These are phyloP conservation scores for Pyrrhia umbra DNA, from an alignment of 2,888 invertebrate species.

Conservation along the genomic window DNA sequence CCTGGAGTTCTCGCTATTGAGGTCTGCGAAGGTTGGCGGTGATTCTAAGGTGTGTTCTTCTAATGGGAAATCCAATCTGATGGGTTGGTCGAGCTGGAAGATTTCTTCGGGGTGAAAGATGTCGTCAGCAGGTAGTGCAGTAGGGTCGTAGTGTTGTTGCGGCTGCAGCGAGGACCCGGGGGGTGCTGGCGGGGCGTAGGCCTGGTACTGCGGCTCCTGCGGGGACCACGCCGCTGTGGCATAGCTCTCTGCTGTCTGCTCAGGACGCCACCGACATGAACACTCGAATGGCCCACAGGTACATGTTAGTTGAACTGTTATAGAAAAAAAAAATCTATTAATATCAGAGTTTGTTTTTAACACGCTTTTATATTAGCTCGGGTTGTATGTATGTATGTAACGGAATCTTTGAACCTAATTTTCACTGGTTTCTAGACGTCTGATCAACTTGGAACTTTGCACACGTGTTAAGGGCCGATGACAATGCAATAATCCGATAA, in stretches of 20 bases:
- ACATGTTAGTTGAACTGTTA: slow-evolving; percentile 91
- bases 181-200: slow-evolving; percentile 75
- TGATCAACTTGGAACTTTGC: too few relatives aligned
- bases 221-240: slow-evolving; percentile 79
- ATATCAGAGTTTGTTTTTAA: too few relatives aligned
- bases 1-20: slow-evolving; percentile 93
- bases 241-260: slow-evolving; percentile 78
- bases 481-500: too few relatives aligned
- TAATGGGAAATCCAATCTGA: slow-evolving; percentile 91
- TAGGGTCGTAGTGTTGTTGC: slow-evolving; percentile 90
- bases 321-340: slow-evolving; percentile 48
- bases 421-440: too few relatives aligned
- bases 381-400: too few relatives aligned
- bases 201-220: slow-evolving; percentile 77
- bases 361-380: too few relatives aligned
- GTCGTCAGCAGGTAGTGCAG: slow-evolving; percentile 91
- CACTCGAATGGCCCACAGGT: slow-evolving; percentile 94
- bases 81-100: slow-evolving; percentile 93
- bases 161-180: slow-evolving; percentile 78
- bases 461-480: too few relatives aligned
- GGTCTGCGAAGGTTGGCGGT: slow-evolving; percentile 93
- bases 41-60: slow-evolving; percentile 90
- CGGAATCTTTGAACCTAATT: too few relatives aligned
- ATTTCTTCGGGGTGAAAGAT: slow-evolving; percentile 94
- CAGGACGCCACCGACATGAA: slow-evolving; percentile 90